Evolutionary conservation across 2,888 invertebrate species (phyloP), one percentile per base, ranked within the genome.

Genomic region (Hypolimnas misippus): DNA sequence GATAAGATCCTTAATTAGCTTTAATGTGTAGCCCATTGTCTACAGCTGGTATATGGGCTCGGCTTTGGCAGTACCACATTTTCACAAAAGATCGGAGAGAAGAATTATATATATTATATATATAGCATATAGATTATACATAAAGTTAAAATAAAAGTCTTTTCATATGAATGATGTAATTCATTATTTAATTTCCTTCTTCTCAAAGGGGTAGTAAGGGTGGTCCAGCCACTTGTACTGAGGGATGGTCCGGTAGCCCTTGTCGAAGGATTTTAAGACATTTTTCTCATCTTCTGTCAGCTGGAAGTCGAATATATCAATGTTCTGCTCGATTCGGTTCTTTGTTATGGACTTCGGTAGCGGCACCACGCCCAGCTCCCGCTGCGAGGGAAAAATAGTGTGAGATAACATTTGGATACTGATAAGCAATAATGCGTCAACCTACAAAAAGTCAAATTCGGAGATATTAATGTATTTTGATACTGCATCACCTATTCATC

Each of bases 271-370:
- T 29, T 68, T 67, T 25, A 75, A 35, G 0, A 63, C 5, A 0
- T 5, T 17, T 35, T 62, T 70, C 7, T 86, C 86, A 1, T 72
- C 71, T 0, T 71, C 65, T 0, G 57, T 70, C 33, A 82, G 75
- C 29, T 62, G 16, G 66, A 89, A 86, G 72, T 86, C 82, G 64
- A 86, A 89, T 0, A 89, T 71, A 0, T 78, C 68, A 1, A 86
- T 55, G 68, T 89, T 89, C 60, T 84, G 67, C 42, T 82, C 81
- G 1, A 88, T 79, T 0, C 87, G 78, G 0, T 73, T 66, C 56
- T 81, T 79, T 1, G 79, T 83, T 5, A 89, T 38, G 0, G 89
- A 85, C 55, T 89, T 89, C 0, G 89, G 89, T 1, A 88, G 62
- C 10, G 64, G 64, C 0, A 53, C 49, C 6, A 61, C 61, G n/a